phyloP scores from a whole-genome alignment of 2,113 vertebrate genomes.

The Glaucidium brasilianum region DNA sequence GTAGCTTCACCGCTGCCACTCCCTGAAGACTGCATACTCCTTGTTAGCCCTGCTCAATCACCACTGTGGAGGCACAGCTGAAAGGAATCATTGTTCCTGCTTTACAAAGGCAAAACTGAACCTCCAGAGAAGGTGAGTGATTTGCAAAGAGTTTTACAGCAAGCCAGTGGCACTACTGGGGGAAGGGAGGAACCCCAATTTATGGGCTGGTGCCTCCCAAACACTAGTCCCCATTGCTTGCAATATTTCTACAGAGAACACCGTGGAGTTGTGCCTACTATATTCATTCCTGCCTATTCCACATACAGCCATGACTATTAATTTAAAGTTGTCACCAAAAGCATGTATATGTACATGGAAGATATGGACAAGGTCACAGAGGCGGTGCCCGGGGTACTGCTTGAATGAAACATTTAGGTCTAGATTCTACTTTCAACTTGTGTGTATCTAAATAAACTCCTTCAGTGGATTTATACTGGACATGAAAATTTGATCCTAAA shows the following conservation, averaged over 20 bases:
- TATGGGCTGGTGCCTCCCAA: accelerated
- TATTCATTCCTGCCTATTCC: not conserved
- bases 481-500: not conserved
- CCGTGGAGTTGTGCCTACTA: not conserved
- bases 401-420: not conserved
- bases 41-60: not conserved
- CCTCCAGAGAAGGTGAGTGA: constrained; percentile 19
- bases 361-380: not conserved
- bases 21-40: constrained; percentile 4
- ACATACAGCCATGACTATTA: not conserved
- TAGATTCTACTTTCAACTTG: not conserved
- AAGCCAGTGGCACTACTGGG: not conserved
- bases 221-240: not conserved
- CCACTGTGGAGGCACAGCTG: not conserved
- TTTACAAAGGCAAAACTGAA: not conserved
- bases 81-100: constrained; percentile 28
- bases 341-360: not conserved
- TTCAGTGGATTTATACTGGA: not conserved
- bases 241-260: not conserved
- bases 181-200: not conserved
- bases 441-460: not conserved
- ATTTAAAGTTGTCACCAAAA: not conserved
- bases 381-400: accelerated
- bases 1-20: not conserved
- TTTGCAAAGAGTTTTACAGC: not conserved